Base-by-base conservation (phyloP, 1,140 invertebrate species). In the Musca domestica region DNA sequence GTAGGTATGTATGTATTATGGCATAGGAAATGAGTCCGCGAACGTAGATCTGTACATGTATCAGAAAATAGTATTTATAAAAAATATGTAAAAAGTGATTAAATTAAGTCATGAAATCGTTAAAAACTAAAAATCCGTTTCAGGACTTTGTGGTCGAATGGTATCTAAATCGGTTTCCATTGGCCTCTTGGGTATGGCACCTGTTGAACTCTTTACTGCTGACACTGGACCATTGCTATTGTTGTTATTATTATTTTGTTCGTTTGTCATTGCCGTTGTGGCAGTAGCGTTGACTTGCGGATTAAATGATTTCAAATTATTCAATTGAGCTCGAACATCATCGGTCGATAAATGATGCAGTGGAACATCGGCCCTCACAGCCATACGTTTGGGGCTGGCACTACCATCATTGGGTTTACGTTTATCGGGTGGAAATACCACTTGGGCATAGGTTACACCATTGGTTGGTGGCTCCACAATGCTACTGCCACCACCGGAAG, bases 361-460 rank as follows among this genome's bases (percentile, higher is more conserved):
- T 9, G 78, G 78, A 1, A 80, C 78, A 70, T 80, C 75, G 3
- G 78, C 76, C 0, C 75, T 75, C 10, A 78, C 78, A 0, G 78
- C 76, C 63, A 80, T 66, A 0, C 76, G 73, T 52, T 80, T 80
- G 7, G 77, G 78, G 54, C 76, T 78, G 6, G 72, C 71, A 58
- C 66, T 76, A 19, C 78, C 78, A 23, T 80, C 76, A 14, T 71
- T 71, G 0, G 70, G 70, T 68, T 78, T 80, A 58, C 71, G 74
- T 67, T 72, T 77, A 30, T 80, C 78, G 0, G 78, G 78, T 14
- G 78, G 78, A 19, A 80, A 80, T 27, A 80, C 71, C 0, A 81
- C 78, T 64, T 81, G 78, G 0, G 78, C 78, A 61, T 81, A 81
- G 52, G 78, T 80, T 2, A 81, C 74, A 1, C 78, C 78, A 3